Conservation (phyloP, 2,888 invertebrate genomes). For the Nematopogon swammerdamellus region DNA sequence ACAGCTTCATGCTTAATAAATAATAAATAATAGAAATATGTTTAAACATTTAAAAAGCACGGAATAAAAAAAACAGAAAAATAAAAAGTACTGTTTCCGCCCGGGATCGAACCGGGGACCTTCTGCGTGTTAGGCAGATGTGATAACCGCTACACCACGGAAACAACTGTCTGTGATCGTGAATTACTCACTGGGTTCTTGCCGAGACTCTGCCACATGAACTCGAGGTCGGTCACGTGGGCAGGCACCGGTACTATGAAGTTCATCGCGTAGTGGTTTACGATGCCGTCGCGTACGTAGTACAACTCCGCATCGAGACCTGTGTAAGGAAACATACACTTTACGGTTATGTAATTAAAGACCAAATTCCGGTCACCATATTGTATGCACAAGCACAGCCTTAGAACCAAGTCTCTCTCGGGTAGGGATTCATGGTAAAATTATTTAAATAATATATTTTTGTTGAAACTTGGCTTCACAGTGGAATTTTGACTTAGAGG, state of each 20-base stretch:
- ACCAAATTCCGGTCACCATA: slow-evolving; percentile 4
- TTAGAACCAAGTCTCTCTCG: no score
- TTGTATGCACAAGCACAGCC: slow-evolving; percentile 7
- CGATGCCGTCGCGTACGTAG: slow-evolving; percentile 79
- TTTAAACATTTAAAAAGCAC: no score
- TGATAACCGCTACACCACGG: slow-evolving; percentile 91
- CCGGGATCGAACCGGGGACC: slow-evolving; percentile 89
- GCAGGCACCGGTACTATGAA: slow-evolving; percentile 79
- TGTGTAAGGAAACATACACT: slow-evolving; percentile 33
- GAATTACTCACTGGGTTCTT: slow-evolving; percentile 65
- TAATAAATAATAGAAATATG: no score
- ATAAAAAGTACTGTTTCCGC: slow-evolving; percentile 78
- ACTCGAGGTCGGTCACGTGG: slow-evolving; percentile 75
- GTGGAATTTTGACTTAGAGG: no score
- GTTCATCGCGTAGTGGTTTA: slow-evolving; percentile 82
- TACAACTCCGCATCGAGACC: slow-evolving; percentile 74
- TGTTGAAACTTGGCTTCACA: no score
- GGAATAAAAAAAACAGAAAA: background rate
- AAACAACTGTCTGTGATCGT: slow-evolving; percentile 43
- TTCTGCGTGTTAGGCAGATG: slow-evolving; percentile 91
- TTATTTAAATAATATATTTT: no score
- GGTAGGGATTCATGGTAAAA: no score
- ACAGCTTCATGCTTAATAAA: no score
- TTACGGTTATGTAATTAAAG: background rate
- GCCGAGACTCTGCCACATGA: slow-evolving; percentile 80